Evolutionary conservation across 2,113 vertebrate genomes (phyloP).

Genomic region (Aegotheles bennettii): DNA sequence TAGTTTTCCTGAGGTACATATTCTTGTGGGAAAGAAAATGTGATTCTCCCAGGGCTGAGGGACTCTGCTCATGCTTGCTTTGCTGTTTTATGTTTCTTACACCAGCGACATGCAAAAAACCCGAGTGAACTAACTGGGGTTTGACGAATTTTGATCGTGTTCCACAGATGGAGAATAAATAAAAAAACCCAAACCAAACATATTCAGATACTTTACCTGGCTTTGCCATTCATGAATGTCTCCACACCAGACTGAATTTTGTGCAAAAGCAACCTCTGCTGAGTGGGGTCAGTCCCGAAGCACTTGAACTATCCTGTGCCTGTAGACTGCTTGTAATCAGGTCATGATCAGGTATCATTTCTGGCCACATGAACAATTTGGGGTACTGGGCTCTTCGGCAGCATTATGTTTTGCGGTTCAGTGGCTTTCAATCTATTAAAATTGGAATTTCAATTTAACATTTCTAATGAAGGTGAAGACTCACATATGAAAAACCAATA

Average conservation of each 20-base stretch:
- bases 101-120: neutral
- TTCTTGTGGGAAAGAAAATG: neutral
- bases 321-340: neutral
- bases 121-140: neutral
- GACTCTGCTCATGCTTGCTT: neutral
- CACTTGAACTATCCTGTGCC: neutral
- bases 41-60: neutral
- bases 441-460: neutral
- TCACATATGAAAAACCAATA: neutral
- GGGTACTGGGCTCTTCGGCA: neutral
- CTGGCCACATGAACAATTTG: neutral
- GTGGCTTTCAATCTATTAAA: neutral
- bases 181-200: neutral
- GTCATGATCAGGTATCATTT: neutral
- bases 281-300: neutral
- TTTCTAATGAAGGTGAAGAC: neutral
- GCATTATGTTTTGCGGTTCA: neutral
- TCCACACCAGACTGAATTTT: neutral
- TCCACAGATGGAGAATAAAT: neutral
- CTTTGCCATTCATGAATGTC: neutral
- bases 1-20: neutral
- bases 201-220: neutral
- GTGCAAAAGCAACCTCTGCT: neutral
- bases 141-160: neutral
- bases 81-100: neutral